These are phyloP conservation scores for Hydriomena furcata DNA, from an alignment of 2,888 invertebrate species.

Conservation along the genomic window DNA sequence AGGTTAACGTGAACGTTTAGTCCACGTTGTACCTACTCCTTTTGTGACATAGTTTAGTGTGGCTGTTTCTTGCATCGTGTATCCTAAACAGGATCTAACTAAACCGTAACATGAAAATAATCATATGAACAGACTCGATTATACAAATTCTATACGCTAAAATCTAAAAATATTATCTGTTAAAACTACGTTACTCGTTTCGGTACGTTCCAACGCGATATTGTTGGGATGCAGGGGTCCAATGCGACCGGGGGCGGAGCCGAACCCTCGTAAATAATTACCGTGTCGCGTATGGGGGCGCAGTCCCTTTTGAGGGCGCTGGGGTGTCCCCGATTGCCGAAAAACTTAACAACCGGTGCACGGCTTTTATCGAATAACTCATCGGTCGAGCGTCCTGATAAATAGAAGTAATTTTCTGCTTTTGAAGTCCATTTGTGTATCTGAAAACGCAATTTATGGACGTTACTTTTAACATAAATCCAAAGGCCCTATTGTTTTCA, in stretches of 20 bases:
- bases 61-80: too few relatives aligned
- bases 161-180: slow-evolving; percentile 20
- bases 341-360: slow-evolving; percentile 24
- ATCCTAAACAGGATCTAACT: too few relatives aligned
- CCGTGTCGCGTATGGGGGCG: slow-evolving; percentile 57
- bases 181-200: slow-evolving; percentile 19
- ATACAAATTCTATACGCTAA: slow-evolving; percentile 12
- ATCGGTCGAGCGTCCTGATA: slow-evolving; percentile 9
- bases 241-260: slow-evolving; percentile 53
- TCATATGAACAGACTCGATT: slow-evolving; percentile 6
- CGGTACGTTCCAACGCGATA: slow-evolving; percentile 30
- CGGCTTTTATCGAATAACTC: slow-evolving; percentile 20
- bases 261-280: slow-evolving; percentile 77
- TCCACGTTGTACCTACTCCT: too few relatives aligned
- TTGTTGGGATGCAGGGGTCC: slow-evolving; percentile 36
- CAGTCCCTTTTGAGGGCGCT: slow-evolving; percentile 43
- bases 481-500: too few relatives aligned
- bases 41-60: too few relatives aligned
- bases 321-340: slow-evolving; percentile 17
- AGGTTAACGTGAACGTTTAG: too few relatives aligned
- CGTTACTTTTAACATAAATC: too few relatives aligned
- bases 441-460: too few relatives aligned
- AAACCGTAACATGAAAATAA: not conserved
- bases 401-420: not conserved
- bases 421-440: not conserved